Conservation (phyloP, 1,140 invertebrate species). For the Bombus difficillimus region DNA sequence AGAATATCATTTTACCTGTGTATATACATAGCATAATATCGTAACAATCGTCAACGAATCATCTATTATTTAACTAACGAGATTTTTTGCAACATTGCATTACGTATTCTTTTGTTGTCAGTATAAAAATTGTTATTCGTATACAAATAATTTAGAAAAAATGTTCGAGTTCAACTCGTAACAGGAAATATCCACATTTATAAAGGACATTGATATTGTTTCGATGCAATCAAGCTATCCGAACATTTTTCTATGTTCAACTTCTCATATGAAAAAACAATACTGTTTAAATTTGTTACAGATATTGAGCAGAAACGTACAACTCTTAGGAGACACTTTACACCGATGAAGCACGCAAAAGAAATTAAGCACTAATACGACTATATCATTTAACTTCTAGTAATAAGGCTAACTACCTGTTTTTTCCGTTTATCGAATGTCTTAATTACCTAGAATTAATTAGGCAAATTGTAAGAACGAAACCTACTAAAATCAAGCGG, state of each 20-base stretch:
- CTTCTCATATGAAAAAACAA: conserved; percentile 21
- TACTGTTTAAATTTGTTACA: conserved; percentile 31
- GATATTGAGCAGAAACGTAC: conserved; percentile 32
- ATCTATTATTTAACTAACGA: conserved; percentile 39
- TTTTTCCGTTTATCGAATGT: background rate
- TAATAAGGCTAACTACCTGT: background rate
- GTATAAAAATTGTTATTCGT: conserved; percentile 57
- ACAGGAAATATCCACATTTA: conserved; percentile 5
- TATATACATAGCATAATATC: conserved; percentile 23
- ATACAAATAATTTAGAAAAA: conserved; percentile 60
- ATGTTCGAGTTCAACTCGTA: conserved; percentile 6
- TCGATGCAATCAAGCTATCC: background rate
- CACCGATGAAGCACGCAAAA: conserved; percentile 37
- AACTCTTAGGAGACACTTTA: conserved; percentile 44
- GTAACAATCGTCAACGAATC: conserved; percentile 26
- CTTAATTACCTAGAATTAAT: conserved; percentile 13
- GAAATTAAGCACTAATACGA: conserved; percentile 34
- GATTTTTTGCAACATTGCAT: conserved; percentile 1
- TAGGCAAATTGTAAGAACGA: conserved; percentile 28
- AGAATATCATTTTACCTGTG: conserved; percentile 18
- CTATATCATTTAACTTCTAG: background rate
- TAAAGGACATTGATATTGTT: background rate
- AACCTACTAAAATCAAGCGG: background rate
- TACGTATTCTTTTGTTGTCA: conserved; percentile 14
- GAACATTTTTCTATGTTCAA: background rate